Evolutionary conservation across 2,888 invertebrate species (phyloP).

Genomic region (Hipparchia semele): DNA sequence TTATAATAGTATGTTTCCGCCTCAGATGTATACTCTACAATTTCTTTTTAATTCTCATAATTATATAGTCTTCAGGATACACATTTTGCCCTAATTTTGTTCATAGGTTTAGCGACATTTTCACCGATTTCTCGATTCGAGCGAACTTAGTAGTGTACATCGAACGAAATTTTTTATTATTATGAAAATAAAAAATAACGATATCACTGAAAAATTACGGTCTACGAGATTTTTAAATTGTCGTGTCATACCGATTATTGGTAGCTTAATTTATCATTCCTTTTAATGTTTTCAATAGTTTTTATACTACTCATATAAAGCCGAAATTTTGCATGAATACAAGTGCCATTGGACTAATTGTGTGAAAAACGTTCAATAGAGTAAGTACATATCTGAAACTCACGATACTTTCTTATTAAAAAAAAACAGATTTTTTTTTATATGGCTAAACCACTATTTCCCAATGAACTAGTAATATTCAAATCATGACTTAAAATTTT

Average conservation of each 20-base stretch:
- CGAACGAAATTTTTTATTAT: constrained; percentile 30
- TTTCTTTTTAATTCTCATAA: background rate
- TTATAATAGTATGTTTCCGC: background rate
- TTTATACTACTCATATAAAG: background rate
- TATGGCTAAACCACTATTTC: background rate
- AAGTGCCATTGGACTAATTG: constrained; percentile 1
- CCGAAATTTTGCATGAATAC: background rate
- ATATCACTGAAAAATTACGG: constrained; percentile 7
- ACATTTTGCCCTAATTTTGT: background rate
- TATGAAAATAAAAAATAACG: constrained; percentile 4
- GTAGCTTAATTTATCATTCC: background rate
- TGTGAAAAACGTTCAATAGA: background rate
- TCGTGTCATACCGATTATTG: background rate
- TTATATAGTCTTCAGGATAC: background rate
- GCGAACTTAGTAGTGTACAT: constrained; percentile 35
- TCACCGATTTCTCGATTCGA: constrained; percentile 31
- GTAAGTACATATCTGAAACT: background rate
- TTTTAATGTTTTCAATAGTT: background rate
- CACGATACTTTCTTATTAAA: background rate
- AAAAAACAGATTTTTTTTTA: too few species aligned
- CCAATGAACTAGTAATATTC: background rate
- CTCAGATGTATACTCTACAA: background rate
- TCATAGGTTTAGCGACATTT: constrained; percentile 11
- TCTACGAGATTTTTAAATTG: background rate
- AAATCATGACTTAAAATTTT: background rate